Evolutionary conservation across 2,797 vertebrate genomes (phyloP).

Genomic region (Thaleichthys pacificus): DNA sequence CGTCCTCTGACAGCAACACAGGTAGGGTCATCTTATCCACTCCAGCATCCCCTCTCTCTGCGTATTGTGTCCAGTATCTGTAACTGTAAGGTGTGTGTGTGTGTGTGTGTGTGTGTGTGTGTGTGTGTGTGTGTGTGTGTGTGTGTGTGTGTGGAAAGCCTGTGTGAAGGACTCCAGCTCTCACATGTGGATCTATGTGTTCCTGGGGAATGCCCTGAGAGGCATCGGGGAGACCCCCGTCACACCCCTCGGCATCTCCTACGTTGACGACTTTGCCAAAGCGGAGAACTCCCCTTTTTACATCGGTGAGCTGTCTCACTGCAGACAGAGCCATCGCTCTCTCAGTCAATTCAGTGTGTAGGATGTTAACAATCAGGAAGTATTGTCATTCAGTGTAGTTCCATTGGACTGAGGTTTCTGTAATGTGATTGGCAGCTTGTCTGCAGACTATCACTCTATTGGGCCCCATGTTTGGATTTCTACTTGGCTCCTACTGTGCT

Average conservation of each 20-base stretch:
- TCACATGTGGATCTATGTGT: conserved; percentile 89
- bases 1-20: conserved; percentile 34
- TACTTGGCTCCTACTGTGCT: conserved; percentile 76
- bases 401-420: background rate
- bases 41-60: background rate
- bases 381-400: background rate
- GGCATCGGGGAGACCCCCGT: conserved; percentile 95
- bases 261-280: conserved; percentile 90
- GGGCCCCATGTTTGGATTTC: conserved; percentile 78
- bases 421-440: conserved; percentile 66
- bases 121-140: conserved; percentile 14
- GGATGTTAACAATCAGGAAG: background rate
- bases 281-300: conserved; percentile 90
- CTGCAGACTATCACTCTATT: conserved; percentile 78
- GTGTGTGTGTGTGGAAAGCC: conserved; percentile 54
- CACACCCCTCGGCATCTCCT: conserved; percentile 90
- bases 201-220: conserved; percentile 87
- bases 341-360: background rate
- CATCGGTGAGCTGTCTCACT: conserved; percentile 74
- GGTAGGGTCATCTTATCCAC: conserved; percentile 14
- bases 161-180: conserved; percentile 82
- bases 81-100: background rate
- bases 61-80: background rate
- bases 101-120: conserved; percentile 15
- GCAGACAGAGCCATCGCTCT: background rate